Evolutionary conservation across 2,797 vertebrate species (phyloP).

Genomic region (Delichon dasypus): DNA sequence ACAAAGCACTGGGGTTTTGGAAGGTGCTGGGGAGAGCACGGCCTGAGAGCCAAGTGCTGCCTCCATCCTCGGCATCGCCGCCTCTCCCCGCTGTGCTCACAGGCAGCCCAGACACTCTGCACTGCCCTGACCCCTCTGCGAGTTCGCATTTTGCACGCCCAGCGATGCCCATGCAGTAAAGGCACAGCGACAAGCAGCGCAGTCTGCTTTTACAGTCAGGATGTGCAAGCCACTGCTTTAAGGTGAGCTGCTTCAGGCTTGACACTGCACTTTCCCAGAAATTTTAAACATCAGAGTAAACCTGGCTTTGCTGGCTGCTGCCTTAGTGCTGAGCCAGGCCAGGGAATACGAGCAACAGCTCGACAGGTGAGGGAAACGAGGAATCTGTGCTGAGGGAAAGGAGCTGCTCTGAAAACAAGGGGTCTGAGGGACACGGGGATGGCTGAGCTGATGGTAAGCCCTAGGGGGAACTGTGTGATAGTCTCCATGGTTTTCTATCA

Average conservation of each 20-base stretch:
- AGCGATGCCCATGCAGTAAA: background rate
- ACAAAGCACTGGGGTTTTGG: background rate
- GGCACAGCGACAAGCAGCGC: background rate
- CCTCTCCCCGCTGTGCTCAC: background rate
- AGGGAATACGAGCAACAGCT: rapidly evolving
- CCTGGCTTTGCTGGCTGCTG: background rate
- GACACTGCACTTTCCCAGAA: rapidly evolving
- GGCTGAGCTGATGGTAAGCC: no score
- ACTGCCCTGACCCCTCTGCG: background rate
- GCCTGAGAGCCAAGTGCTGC: background rate
- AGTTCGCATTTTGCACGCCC: background rate
- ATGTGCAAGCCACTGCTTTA: background rate
- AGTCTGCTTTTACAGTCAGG: background rate
- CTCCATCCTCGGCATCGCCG: rapidly evolving
- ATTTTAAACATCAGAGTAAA: background rate
- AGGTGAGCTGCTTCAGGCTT: background rate
- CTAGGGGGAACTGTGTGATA: rapidly evolving
- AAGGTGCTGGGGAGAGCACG: rapidly evolving
- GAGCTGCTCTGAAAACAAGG: background rate
- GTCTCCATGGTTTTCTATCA: rapidly evolving
- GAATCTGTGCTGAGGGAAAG: no score
- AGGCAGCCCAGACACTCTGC: background rate
- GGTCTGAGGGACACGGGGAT: rapidly evolving
- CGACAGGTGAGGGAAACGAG: background rate
- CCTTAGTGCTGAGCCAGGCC: background rate